These are phyloP conservation scores for Muscicapa adusta DNA, from an alignment of 2,113 vertebrate genomes.

Conservation along the genomic window DNA sequence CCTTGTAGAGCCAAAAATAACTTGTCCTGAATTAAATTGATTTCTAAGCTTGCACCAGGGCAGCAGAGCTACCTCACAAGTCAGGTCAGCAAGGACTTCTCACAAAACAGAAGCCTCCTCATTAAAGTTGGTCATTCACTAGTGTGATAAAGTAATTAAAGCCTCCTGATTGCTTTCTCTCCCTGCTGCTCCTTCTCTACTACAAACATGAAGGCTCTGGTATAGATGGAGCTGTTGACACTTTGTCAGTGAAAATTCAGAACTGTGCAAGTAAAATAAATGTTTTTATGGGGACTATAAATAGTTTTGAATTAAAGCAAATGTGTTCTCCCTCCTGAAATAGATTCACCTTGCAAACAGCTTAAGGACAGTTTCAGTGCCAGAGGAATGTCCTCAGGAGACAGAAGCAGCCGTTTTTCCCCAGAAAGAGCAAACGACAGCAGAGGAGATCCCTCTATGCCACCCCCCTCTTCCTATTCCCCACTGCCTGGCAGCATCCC, in stretches of 20 bases:
- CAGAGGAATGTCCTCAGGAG: neutral
- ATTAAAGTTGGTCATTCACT: conserved; percentile 16
- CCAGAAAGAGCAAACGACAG: neutral
- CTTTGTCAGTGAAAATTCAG: conserved; percentile 7
- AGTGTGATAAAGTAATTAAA: neutral
- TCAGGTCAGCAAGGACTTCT: neutral
- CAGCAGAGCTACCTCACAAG: accelerated
- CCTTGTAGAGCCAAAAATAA: neutral
- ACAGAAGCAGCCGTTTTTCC: neutral
- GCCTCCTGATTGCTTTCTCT: neutral
- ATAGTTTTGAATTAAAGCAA: conserved; percentile 36
- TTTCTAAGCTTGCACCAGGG: neutral
- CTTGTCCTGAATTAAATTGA: neutral
- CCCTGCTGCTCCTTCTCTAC: neutral
- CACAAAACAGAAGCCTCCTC: neutral
- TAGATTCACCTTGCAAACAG: conserved; percentile 41
- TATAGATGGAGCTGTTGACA: conserved; percentile 10
- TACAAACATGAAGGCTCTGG: neutral
- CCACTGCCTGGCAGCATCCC: neutral
- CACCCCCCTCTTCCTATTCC: accelerated
- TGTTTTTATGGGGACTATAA: conserved; percentile 25
- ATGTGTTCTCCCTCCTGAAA: neutral
- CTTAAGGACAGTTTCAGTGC: neutral
- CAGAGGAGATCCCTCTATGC: neutral
- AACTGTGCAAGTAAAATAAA: neutral